Evolutionary conservation across 2,113 vertebrate genomes (phyloP).

Genomic region (Muscicapa adusta): DNA sequence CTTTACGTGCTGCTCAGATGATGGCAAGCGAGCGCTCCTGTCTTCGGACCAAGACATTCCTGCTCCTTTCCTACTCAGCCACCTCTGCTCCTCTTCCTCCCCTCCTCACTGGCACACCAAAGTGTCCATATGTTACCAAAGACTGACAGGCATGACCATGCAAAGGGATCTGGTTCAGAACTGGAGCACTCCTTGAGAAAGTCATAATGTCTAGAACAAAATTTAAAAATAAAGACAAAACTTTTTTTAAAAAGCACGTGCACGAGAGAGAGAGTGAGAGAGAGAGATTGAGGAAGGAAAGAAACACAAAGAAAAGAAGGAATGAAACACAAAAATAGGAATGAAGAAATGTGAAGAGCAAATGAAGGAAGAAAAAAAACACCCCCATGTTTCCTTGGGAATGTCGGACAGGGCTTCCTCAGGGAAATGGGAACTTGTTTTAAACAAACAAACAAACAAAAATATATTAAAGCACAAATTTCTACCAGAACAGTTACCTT

Average conservation of each 20-base stretch:
- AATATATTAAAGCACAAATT: slow-evolving; percentile 84
- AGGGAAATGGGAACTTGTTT: slow-evolving; percentile 66
- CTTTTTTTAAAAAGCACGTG: not conserved
- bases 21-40: slow-evolving; percentile 65
- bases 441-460: slow-evolving; percentile 60
- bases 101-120: slow-evolving; percentile 79
- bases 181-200: slow-evolving; percentile 67
- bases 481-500: slow-evolving; percentile 78
- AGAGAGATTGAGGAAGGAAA: slow-evolving; percentile 5
- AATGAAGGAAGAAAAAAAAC: not conserved
- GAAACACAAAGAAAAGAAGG: slow-evolving; percentile 35
- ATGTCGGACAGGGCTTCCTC: slow-evolving; percentile 44
- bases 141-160: slow-evolving; percentile 73
- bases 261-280: not conserved
- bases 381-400: slow-evolving; percentile 42
- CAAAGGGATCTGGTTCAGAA: slow-evolving; percentile 70
- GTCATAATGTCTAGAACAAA: slow-evolving; percentile 56
- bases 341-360: slow-evolving; percentile 40
- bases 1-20: slow-evolving; percentile 77
- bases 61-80: slow-evolving; percentile 62
- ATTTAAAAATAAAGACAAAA: slow-evolving; percentile 7
- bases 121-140: slow-evolving; percentile 83
- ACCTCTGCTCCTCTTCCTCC: slow-evolving; percentile 66
- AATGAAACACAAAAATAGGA: slow-evolving; percentile 5
- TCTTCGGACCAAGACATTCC: slow-evolving; percentile 53